Evolutionary conservation across 1,140 invertebrate species (phyloP).

Genomic region (Choristoneura fumiferana): DNA sequence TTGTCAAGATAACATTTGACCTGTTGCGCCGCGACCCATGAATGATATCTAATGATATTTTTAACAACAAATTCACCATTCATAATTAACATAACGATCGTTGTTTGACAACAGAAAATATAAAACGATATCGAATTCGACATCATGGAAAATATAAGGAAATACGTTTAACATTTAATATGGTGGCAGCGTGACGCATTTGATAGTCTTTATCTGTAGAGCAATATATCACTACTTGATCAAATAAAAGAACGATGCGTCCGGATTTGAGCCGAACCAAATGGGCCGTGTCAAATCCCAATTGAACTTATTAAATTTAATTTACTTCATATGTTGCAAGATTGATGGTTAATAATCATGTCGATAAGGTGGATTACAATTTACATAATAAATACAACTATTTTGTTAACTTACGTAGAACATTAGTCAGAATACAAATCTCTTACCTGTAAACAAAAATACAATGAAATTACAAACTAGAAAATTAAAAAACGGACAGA

Average conservation of each 20-base stretch:
- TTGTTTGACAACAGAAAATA: neutral
- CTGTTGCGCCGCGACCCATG: neutral
- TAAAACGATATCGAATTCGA: too few relatives aligned
- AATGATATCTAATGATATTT: conserved; percentile 16
- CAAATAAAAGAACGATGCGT: conserved; percentile 43
- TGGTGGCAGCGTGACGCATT: neutral
- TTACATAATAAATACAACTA: too few relatives aligned
- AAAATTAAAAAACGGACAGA: neutral
- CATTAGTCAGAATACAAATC: neutral
- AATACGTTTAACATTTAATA: neutral
- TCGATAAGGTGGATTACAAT: neutral
- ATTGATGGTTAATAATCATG: conserved; percentile 46
- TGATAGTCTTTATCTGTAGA: conserved; percentile 26
- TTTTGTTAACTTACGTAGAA: too few relatives aligned
- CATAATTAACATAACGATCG: neutral
- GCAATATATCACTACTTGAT: conserved; percentile 46
- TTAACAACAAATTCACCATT: conserved; percentile 9
- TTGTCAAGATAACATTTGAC: conserved; percentile 6
- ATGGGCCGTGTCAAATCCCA: conserved; percentile 62
- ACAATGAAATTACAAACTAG: neutral
- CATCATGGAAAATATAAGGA: too few relatives aligned
- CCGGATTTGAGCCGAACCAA: conserved; percentile 54
- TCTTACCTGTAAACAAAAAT: conserved; percentile 9
- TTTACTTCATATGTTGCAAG: conserved; percentile 43
- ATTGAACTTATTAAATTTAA: conserved; percentile 71